A percentile compares a stretch with the other conserved stretches of the same genome.
Conservation (phyloP, 2,797 vertebrate species). For the Darevskia mixta region DNA sequence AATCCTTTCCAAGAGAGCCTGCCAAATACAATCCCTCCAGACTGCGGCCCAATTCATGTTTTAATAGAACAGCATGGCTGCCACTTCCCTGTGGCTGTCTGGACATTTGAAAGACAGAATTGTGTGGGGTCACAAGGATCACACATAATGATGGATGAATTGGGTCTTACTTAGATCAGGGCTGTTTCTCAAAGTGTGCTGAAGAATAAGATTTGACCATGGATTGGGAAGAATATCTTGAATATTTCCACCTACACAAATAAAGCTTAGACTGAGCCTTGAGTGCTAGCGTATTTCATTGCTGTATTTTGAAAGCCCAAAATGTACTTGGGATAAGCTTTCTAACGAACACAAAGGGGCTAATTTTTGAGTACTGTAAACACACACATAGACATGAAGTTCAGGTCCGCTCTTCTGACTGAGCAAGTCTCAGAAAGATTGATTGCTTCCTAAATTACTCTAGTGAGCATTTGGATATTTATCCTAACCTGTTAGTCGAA, state of each 20-base stretch:
- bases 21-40: background rate
- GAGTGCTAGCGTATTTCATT: background rate
- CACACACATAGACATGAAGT: background rate
- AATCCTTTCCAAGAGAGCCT: background rate
- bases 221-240: background rate
- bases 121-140: background rate
- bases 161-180: background rate
- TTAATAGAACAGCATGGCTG: background rate
- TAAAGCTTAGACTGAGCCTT: background rate
- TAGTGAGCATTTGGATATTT: conserved; percentile 14
- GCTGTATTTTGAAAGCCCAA: background rate
- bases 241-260: background rate
- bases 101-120: background rate
- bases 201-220: background rate
- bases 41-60: background rate
- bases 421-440: conserved; percentile 1
- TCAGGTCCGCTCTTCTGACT: background rate
- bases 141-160: background rate
- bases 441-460: conserved; percentile 12
- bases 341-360: background rate
- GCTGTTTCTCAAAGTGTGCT: background rate
- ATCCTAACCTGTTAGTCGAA: conserved; percentile 19
- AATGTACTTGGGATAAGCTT: background rate
- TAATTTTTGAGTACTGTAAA: background rate
- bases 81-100: background rate